These are phyloP conservation scores for Vespertilio murinus DNA, from an alignment of 2,797 vertebrate species.

Conservation along the genomic window DNA sequence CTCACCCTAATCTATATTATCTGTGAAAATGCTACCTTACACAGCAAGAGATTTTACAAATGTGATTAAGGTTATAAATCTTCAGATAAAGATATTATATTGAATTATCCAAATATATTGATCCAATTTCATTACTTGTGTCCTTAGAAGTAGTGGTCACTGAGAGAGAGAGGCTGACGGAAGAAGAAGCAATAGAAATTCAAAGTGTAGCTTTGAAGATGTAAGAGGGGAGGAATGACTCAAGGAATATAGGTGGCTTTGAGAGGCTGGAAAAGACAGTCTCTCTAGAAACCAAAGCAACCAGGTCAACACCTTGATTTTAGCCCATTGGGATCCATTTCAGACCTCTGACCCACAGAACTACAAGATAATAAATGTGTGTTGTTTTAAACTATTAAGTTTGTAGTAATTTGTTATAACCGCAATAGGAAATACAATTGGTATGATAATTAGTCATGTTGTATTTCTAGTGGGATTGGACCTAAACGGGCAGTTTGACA, in stretches of 20 bases:
- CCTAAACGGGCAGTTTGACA: too few relatives aligned
- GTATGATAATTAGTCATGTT: not conserved
- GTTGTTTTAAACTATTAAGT: too few relatives aligned
- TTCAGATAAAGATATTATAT: not conserved
- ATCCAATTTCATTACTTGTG: not conserved
- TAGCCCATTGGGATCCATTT: too few relatives aligned
- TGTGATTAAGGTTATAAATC: slow-evolving; percentile 11
- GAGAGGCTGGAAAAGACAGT: not conserved
- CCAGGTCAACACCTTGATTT: not conserved
- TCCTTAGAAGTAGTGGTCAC: slow-evolving; percentile 1
- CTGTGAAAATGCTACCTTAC: not conserved
- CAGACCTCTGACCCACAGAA: too few relatives aligned
- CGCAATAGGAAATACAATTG: not conserved
- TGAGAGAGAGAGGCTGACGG: not conserved
- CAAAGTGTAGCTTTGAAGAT: not conserved
- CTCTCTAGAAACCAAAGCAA: not conserved
- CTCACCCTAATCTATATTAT: not conserved
- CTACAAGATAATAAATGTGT: too few relatives aligned
- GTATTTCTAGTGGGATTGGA: too few relatives aligned
- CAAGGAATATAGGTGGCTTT: not conserved
- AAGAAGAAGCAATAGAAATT: not conserved
- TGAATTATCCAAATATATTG: not conserved
- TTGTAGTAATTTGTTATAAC: too few relatives aligned
- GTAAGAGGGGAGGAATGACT: not conserved
- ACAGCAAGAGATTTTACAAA: not conserved